Evolutionary conservation across 1,140 invertebrate genomes (phyloP).

Genomic region (Magallana gigas): DNA sequence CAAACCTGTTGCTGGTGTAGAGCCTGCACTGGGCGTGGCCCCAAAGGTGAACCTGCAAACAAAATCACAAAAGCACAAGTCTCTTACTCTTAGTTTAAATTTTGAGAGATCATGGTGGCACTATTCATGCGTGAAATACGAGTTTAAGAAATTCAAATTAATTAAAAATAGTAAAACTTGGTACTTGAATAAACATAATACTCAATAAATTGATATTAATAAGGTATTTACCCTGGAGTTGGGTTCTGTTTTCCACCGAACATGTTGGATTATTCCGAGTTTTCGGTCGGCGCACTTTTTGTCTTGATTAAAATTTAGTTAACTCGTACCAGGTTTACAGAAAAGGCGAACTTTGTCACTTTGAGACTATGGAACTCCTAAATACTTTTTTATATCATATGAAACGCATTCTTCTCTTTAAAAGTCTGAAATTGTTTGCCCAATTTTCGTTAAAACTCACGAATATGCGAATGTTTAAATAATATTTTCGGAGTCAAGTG

Average conservation of each 20-base stretch:
- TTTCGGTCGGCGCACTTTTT: background rate
- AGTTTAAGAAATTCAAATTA: background rate
- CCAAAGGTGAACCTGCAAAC: background rate
- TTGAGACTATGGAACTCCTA: too few species aligned
- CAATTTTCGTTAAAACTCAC: too few species aligned
- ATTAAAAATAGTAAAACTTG: background rate
- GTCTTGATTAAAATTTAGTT: background rate
- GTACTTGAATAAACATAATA: background rate
- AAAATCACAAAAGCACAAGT: background rate
- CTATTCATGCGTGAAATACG: too few species aligned
- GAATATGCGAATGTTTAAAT: too few species aligned
- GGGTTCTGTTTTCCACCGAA: background rate
- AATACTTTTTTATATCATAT: too few species aligned
- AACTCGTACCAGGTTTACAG: background rate
- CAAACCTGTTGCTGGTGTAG: conserved; percentile 4
- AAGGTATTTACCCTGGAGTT: background rate
- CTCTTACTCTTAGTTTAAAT: background rate
- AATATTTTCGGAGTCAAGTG: too few species aligned
- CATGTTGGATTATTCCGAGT: background rate
- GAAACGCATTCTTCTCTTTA: too few species aligned
- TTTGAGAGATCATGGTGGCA: background rate
- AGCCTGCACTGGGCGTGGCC: background rate
- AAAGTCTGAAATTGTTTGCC: too few species aligned
- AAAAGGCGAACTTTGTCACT: too few species aligned
- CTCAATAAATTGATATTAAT: background rate